phyloP scores from a whole-genome alignment of 2,113 vertebrate genomes.

The Lampris megalopsis region DNA sequence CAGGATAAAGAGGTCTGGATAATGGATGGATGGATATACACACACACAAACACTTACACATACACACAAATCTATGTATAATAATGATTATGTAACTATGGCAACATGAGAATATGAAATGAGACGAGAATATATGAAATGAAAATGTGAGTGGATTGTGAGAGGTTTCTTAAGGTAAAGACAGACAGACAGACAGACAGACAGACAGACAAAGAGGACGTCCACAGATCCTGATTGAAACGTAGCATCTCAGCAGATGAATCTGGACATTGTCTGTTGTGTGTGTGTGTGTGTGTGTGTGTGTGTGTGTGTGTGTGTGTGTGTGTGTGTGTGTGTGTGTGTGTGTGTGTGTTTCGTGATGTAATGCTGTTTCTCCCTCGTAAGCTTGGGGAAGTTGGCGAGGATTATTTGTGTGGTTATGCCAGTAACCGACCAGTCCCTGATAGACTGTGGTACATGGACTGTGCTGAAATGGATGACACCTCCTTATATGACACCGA shows the following conservation, averaged over 20 bases:
- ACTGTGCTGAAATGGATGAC: constrained; percentile 64
- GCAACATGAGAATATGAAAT: too few relatives aligned
- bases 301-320: too few relatives aligned
- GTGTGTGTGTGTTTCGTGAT: constrained; percentile 16
- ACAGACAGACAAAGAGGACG: background rate
- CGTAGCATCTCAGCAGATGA: constrained; percentile 13
- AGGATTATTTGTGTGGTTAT: constrained; percentile 62
- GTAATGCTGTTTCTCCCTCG: background rate
- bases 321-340: background rate
- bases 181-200: background rate
- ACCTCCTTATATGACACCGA: constrained; percentile 43
- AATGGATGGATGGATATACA: too few relatives aligned
- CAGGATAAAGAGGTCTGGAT: too few relatives aligned
- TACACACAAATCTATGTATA: too few relatives aligned
- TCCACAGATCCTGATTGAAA: background rate
- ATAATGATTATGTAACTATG: too few relatives aligned
- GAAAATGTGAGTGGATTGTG: too few relatives aligned
- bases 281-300: background rate
- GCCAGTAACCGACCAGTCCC: constrained; percentile 34
- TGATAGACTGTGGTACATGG: constrained; percentile 41
- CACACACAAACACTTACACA: too few relatives aligned
- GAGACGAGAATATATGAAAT: too few relatives aligned
- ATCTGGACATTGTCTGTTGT: background rate
- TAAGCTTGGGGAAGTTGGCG: constrained; percentile 33
- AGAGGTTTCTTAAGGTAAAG: background rate